phyloP scores from a whole-genome alignment of 2,797 vertebrate species.

The Cossypha polioptera region DNA sequence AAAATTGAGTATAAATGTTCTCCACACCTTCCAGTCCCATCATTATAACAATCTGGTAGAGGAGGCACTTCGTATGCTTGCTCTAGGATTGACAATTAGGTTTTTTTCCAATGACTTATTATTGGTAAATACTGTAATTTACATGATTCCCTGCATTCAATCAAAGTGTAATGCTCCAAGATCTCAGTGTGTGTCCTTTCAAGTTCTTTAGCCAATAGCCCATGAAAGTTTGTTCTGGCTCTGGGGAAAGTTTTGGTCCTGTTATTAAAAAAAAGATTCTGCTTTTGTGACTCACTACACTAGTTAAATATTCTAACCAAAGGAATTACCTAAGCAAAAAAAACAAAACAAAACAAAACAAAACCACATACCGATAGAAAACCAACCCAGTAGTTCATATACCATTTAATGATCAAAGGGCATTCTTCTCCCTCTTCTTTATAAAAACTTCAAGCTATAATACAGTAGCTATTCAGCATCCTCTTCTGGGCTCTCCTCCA shows the following conservation, averaged over 20 bases:
- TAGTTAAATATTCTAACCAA: background rate
- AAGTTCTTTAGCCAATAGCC: background rate
- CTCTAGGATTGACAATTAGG: background rate
- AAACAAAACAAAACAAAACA: background rate
- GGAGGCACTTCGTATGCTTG: conserved; percentile 45
- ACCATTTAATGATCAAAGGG: background rate
- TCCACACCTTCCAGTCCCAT: background rate
- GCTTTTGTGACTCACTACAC: background rate
- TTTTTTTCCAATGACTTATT: background rate
- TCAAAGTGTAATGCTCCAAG: background rate
- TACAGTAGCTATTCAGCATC: conserved; percentile 22
- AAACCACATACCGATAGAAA: background rate
- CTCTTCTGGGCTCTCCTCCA: conserved; percentile 58
- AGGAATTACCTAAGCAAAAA: background rate
- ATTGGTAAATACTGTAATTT: background rate
- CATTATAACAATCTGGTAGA: background rate
- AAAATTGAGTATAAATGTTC: background rate
- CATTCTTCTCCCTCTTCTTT: background rate
- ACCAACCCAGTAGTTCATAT: background rate
- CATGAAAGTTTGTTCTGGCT: background rate
- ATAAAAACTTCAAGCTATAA: background rate
- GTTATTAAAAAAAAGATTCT: background rate
- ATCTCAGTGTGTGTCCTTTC: background rate
- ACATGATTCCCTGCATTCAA: background rate
- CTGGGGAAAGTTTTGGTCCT: background rate